Percentiles rank a stretch among this genome's conserved stretches.
Evolutionary conservation across 2,888 invertebrate genomes (phyloP).

Genomic region (Pollenia labialis): DNA sequence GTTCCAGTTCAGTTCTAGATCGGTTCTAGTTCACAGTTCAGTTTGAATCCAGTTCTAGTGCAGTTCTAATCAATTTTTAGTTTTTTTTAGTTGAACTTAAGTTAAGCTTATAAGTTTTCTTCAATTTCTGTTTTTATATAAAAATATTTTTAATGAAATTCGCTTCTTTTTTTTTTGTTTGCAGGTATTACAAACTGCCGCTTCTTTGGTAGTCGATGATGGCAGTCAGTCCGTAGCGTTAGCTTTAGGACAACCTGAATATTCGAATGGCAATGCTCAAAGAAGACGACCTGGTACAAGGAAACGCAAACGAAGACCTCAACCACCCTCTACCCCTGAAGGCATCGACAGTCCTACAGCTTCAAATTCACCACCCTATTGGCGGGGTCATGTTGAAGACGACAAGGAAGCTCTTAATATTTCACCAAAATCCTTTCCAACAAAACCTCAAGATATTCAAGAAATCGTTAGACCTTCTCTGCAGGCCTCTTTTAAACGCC

Average conservation of each 20-base stretch:
- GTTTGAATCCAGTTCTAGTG: no score
- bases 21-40: no score
- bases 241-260: conserved; percentile 60
- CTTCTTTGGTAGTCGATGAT: conserved; percentile 78
- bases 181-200: conserved; percentile 82
- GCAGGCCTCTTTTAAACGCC: conserved; percentile 67
- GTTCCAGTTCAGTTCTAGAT: no score
- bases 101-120: no score
- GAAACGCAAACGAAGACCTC: conserved; percentile 87
- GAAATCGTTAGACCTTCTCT: conserved; percentile 26
- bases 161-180: conserved; percentile 58
- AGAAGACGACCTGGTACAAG: conserved; percentile 80
- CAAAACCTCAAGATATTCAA: conserved; percentile 19
- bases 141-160: neutral
- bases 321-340: neutral
- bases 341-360: conserved; percentile 3
- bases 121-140: no score
- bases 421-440: neutral
- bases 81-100: no score
- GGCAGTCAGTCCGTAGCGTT: conserved; percentile 63
- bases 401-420: conserved; percentile 52
- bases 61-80: no score
- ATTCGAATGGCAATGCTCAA: conserved; percentile 44
- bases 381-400: conserved; percentile 84
- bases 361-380: conserved; percentile 73